Evolutionary conservation across 2,797 vertebrate species (phyloP).

Genomic region (Melanotaenia boesemani): DNA sequence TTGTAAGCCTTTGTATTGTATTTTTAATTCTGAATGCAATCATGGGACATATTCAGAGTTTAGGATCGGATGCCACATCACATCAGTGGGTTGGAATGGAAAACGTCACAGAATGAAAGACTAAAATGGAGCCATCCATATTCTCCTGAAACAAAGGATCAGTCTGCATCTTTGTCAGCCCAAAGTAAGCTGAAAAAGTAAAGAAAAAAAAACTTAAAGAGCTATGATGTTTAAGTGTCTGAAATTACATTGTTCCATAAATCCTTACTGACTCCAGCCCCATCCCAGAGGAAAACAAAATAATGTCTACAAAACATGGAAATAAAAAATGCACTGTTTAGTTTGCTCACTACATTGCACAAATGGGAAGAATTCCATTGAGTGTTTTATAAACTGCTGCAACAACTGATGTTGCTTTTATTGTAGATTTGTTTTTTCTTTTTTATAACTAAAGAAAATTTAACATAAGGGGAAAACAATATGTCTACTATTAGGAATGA

Average conservation of each 20-base stretch:
- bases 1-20: slow-evolving; percentile 23
- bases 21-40: slow-evolving; percentile 46
- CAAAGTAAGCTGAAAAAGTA: slow-evolving; percentile 8
- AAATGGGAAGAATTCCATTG: slow-evolving; percentile 35
- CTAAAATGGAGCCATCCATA: slow-evolving; percentile 7
- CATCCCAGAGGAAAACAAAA: neutral
- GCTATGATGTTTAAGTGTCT: neutral
- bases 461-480: slow-evolving; percentile 28
- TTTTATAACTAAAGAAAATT: slow-evolving; percentile 53
- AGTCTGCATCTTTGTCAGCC: neutral
- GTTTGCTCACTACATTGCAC: slow-evolving; percentile 53
- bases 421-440: slow-evolving; percentile 27
- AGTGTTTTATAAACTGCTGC: slow-evolving; percentile 57
- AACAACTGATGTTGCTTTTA: slow-evolving; percentile 66
- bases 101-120: slow-evolving; percentile 18
- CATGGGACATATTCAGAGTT: slow-evolving; percentile 20
- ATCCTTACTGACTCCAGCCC: slow-evolving; percentile 17
- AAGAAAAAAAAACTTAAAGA: slow-evolving; percentile 1
- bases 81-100: slow-evolving; percentile 10
- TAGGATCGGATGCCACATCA: slow-evolving; percentile 21
- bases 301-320: slow-evolving; percentile 9
- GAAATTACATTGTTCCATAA: slow-evolving; percentile 4
- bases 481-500: slow-evolving; percentile 60
- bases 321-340: slow-evolving; percentile 36
- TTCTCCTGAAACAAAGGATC: slow-evolving; percentile 21